phyloP scores from a whole-genome alignment of 2,888 invertebrate species.

The Elegia similella region DNA sequence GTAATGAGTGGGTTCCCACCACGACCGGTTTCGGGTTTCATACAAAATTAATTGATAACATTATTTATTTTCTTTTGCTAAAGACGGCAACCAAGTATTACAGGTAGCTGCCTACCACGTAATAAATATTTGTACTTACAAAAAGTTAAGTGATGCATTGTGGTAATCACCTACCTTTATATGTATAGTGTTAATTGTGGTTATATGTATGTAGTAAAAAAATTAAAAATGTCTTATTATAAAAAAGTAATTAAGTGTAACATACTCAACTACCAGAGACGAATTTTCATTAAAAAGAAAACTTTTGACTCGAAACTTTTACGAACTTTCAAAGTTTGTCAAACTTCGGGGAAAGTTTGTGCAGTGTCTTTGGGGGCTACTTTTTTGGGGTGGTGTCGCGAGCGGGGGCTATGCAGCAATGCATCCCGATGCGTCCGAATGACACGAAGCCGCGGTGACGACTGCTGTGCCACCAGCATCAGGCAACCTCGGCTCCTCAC shows the following conservation, averaged over 20 bases:
- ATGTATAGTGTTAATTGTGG: too few relatives aligned
- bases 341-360: slow-evolving; percentile 29
- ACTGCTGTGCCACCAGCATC: slow-evolving; percentile 59
- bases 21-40: too few relatives aligned
- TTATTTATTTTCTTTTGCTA: too few relatives aligned
- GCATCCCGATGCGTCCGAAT: slow-evolving; percentile 67
- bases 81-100: too few relatives aligned
- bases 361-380: slow-evolving; percentile 20
- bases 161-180: too few relatives aligned
- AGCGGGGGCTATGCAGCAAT: slow-evolving; percentile 33
- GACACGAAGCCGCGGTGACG: slow-evolving; percentile 60
- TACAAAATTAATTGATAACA: too few relatives aligned
- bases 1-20: too few relatives aligned
- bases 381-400: slow-evolving; percentile 40
- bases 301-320: slow-evolving; percentile 31
- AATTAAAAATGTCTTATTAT: not conserved
- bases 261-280: slow-evolving; percentile 31
- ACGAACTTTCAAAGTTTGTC: slow-evolving; percentile 32
- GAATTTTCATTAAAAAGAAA: slow-evolving; percentile 42
- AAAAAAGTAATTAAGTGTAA: not conserved
- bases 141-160: too few relatives aligned
- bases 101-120: too few relatives aligned
- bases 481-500: slow-evolving; percentile 56
- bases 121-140: too few relatives aligned
- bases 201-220: too few relatives aligned